Percentiles rank a stretch among this genome's conserved stretches.
phyloP scores from a whole-genome alignment of 1,140 invertebrate genomes.

The Drosophila grimshawi region DNA sequence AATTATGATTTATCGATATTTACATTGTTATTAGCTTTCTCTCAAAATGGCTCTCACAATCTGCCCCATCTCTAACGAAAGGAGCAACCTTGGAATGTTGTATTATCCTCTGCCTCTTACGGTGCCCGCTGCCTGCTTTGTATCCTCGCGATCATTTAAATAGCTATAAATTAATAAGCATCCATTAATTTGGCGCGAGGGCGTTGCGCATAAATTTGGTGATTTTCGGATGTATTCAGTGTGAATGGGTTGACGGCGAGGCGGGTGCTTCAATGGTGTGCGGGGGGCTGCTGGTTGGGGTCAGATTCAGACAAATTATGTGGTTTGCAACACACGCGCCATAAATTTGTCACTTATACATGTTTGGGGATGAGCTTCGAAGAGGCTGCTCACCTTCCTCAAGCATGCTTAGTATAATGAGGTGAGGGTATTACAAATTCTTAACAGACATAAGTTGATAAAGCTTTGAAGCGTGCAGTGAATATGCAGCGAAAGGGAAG shows the following conservation, averaged over 20 bases:
- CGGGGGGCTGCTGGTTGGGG: conserved; percentile 29
- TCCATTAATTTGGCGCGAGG: conserved; percentile 80
- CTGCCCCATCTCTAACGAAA: conserved; percentile 19
- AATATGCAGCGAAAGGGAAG: neutral
- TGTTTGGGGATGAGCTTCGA: conserved; percentile 15
- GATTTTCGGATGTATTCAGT: conserved; percentile 61
- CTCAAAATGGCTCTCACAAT: neutral
- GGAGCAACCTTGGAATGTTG: conserved; percentile 48
- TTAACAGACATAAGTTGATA: conserved; percentile 6
- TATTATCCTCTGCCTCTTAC: conserved; percentile 4
- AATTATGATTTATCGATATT: no score
- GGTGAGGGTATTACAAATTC: conserved; percentile 33
- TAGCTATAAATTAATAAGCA: conserved; percentile 83
- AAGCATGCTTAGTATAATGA: conserved; percentile 43
- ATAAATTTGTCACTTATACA: conserved; percentile 81
- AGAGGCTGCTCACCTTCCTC: conserved; percentile 28
- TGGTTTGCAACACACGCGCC: conserved; percentile 79
- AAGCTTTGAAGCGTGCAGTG: conserved; percentile 3
- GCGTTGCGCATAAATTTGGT: conserved; percentile 77
- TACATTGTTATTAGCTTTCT: neutral
- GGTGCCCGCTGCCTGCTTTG: neutral
- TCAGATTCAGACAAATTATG: conserved; percentile 79
- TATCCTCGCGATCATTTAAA: conserved; percentile 79
- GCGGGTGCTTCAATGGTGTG: neutral
- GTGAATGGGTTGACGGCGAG: conserved; percentile 12